Conservation (phyloP, 2,797 vertebrate genomes). For the Tinamus major region DNA sequence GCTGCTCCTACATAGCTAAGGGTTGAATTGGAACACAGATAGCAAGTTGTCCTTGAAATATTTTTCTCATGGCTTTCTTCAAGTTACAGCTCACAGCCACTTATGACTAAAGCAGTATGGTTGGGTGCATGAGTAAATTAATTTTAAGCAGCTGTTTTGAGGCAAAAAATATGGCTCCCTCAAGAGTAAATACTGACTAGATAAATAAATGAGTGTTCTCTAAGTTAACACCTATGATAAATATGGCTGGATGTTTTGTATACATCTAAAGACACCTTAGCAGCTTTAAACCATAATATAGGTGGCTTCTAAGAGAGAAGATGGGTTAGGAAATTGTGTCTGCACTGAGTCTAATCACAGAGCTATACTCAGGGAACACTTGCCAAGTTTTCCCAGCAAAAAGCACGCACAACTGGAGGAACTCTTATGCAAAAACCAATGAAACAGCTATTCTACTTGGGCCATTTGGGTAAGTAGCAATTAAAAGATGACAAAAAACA, state of each 20-base stretch:
- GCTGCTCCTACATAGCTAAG: neutral
- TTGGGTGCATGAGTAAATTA: neutral
- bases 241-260: neutral
- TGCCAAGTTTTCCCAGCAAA: neutral
- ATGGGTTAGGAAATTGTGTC: neutral
- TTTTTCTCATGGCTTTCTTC: neutral
- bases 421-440: neutral
- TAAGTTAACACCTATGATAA: neutral
- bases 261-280: neutral
- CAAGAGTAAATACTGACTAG: conserved; percentile 5
- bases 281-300: conserved; percentile 34
- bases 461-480: neutral
- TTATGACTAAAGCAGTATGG: neutral
- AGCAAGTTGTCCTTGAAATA: neutral
- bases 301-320: neutral
- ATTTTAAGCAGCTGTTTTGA: conserved; percentile 27
- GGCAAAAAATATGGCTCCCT: conserved; percentile 4
- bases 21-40: neutral
- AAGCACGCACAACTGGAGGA: neutral
- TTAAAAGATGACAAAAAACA: neutral
- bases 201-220: neutral
- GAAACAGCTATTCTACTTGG: neutral
- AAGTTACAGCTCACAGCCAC: neutral
- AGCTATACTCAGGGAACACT: neutral
- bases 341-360: neutral